Percentiles rank a stretch among this genome's conserved stretches.
phyloP scores from a whole-genome alignment of 92 coral and sea anemone genomes.

The Isaurus tuberculatus region DNA sequence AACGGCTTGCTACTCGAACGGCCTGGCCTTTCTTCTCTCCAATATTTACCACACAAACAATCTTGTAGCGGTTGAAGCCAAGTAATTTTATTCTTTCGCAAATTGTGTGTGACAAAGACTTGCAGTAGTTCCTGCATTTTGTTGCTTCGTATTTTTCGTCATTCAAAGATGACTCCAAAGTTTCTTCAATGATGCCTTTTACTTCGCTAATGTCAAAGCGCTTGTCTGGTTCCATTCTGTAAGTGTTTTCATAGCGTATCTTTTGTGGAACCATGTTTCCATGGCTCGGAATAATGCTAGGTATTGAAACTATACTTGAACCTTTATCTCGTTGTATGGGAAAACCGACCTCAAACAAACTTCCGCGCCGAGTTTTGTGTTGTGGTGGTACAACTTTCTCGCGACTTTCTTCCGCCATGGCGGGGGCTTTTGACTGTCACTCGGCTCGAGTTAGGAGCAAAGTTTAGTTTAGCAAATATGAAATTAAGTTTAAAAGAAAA shows the following conservation, averaged over 20 bases:
- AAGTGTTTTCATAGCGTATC: constrained; percentile 89
- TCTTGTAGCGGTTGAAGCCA: constrained; percentile 79
- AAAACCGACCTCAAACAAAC: constrained; percentile 97
- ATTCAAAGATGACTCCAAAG: constrained; percentile 84
- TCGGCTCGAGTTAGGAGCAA: neutral
- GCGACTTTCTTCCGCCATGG: constrained; percentile 30
- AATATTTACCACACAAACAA: constrained; percentile 75
- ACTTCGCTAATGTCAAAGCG: constrained; percentile 88
- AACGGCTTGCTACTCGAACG: constrained; percentile 86
- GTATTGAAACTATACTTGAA: constrained; percentile 89
- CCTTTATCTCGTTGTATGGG: constrained; percentile 89
- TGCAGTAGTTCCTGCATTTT: constrained; percentile 76
- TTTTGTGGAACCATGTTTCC: constrained; percentile 69
- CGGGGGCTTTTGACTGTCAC: neutral
- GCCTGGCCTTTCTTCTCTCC: constrained; percentile 89
- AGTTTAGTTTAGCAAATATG: neutral
- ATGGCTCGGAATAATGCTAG: constrained; percentile 84
- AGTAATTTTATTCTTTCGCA: constrained; percentile 83
- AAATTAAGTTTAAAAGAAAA: neutral
- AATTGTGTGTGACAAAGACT: constrained; percentile 83
- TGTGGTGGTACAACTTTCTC: constrained; percentile 30
- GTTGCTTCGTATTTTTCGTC: constrained; percentile 76
- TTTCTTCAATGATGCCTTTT: constrained; percentile 85
- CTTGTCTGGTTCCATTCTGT: constrained; percentile 93
- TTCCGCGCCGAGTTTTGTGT: constrained; percentile 82